Conservation (phyloP, 2,113 vertebrate species). For the Atractosteus spatula region DNA sequence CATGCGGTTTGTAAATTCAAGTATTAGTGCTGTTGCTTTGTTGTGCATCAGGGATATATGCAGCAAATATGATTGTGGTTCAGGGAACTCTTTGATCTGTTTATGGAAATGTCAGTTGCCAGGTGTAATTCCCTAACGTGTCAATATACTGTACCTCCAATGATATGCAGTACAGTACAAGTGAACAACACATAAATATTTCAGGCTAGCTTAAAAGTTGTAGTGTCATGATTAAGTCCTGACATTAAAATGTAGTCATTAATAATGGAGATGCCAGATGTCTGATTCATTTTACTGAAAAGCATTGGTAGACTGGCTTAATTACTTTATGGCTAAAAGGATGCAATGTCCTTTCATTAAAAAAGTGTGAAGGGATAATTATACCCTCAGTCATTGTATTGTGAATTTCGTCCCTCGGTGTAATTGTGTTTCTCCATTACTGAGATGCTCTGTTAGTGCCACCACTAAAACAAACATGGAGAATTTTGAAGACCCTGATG, state of each 20-base stretch:
- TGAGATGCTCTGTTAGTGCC: too few relatives aligned
- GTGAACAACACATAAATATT: neutral
- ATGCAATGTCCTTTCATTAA: too few relatives aligned
- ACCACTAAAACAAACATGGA: too few relatives aligned
- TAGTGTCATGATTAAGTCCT: neutral
- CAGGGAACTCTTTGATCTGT: constrained; percentile 13
- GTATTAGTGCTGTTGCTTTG: constrained; percentile 10
- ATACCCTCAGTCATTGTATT: too few relatives aligned
- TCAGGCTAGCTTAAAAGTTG: neutral
- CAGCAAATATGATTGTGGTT: neutral
- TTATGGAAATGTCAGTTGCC: constrained; percentile 8
- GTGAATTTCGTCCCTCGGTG: too few relatives aligned
- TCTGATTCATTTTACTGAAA: neutral
- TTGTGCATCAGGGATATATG: neutral
- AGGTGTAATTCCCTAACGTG: constrained; percentile 15
- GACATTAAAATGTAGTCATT: constrained; percentile 17
- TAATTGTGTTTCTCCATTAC: too few relatives aligned
- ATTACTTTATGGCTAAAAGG: too few relatives aligned
- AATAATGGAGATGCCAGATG: constrained; percentile 39
- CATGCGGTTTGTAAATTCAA: constrained; percentile 60
- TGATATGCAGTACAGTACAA: constrained; percentile 17
- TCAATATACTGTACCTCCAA: constrained; percentile 23
- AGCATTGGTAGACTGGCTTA: too few relatives aligned
- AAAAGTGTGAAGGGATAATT: too few relatives aligned
- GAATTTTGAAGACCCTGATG: too few relatives aligned